A percentile compares a stretch with the other conserved stretches of the same genome.
Evolutionary conservation across 2,113 vertebrate genomes (phyloP).

Genomic region (Blennius ocellaris): DNA sequence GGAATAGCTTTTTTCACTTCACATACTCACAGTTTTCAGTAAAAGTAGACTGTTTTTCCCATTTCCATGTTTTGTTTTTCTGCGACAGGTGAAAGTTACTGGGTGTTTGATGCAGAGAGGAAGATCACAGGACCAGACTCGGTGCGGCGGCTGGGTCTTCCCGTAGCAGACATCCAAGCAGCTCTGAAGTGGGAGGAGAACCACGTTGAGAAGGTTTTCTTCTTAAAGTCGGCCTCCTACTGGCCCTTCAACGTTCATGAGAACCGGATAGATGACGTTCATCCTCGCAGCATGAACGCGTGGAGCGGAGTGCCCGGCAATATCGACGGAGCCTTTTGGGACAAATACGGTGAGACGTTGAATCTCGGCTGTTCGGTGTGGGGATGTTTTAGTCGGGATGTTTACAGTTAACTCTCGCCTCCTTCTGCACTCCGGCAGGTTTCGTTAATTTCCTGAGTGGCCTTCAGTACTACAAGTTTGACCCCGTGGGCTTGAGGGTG

Average conservation of each 20-base stretch:
- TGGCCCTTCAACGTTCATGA: constrained; percentile 85
- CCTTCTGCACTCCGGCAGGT: constrained; percentile 73
- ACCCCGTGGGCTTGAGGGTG: constrained; percentile 84
- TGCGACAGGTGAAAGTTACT: constrained; percentile 85
- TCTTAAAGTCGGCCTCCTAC: constrained; percentile 86
- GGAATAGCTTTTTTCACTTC: too few species aligned
- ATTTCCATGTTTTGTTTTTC: background rate
- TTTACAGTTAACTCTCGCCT: background rate
- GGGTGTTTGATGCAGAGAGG: constrained; percentile 88
- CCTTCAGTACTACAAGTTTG: constrained; percentile 90
- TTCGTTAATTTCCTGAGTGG: constrained; percentile 90
- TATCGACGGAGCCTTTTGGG: constrained; percentile 87
- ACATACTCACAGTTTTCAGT: background rate
- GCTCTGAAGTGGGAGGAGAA: constrained; percentile 87
- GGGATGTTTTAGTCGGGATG: background rate
- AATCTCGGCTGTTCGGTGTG: too few species aligned
- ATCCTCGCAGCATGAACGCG: constrained; percentile 81
- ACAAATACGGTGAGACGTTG: constrained; percentile 82
- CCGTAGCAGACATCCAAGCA: constrained; percentile 82
- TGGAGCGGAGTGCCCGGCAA: constrained; percentile 86
- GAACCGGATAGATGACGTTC: constrained; percentile 81
- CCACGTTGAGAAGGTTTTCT: constrained; percentile 85
- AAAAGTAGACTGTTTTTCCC: background rate
- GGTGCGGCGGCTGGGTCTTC: constrained; percentile 83
- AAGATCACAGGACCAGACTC: constrained; percentile 86